Evolutionary conservation across 2,888 invertebrate genomes (phyloP), one percentile per base, ranked within the genome.

Genomic region (Phytoseiulus persimilis): DNA sequence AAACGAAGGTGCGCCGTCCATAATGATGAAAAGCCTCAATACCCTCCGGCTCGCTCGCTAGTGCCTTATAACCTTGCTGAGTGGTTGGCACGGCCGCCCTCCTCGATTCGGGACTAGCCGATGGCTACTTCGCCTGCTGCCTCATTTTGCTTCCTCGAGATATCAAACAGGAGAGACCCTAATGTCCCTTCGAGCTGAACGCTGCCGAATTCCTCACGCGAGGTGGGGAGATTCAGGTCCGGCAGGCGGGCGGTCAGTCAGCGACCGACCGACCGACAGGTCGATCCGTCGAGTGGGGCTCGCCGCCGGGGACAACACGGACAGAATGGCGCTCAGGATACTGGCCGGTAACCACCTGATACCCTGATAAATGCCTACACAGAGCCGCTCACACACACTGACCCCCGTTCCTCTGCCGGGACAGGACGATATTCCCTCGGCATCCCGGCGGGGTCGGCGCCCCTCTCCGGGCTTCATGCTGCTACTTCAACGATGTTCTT

Each of bases 331-430:
- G 65, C 5, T 23, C 65, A 18, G 65, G 65, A 65, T 65, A 65
- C 87, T n/a, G n/a, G n/a, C 87, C 5, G 31, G 87, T 32, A 45
- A 45, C 87, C 87, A 87, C 87, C 87, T 87, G 87, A 32, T 87
- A 87, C 87, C 87, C 87, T 87, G 87, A 87, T 87, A 87, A 87
- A 87, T 87, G 87, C 87, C 87, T 87, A 32, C 87, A 45, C 87
- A 31, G 32, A 32, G 39, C 39, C 39, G 39, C 65, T 3, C 65
- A 23, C 65, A 65, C 65, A 65, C 65, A 65, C 18, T 65, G 65
- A 65, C 65, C 65, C 65, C 28, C 65, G 65, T 65, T 28, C 23
- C 65, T 65, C 23, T 65, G 14, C 65, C 65, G 14, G 18, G 23
- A 23, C 11, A 14, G 28, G 65, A 6, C 18, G 65, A 65, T 65